A percentile compares a stretch with the other conserved stretches of the same genome.
phyloP scores from a whole-genome alignment of 2,113 vertebrate species.

The Microcebus murinus region DNA sequence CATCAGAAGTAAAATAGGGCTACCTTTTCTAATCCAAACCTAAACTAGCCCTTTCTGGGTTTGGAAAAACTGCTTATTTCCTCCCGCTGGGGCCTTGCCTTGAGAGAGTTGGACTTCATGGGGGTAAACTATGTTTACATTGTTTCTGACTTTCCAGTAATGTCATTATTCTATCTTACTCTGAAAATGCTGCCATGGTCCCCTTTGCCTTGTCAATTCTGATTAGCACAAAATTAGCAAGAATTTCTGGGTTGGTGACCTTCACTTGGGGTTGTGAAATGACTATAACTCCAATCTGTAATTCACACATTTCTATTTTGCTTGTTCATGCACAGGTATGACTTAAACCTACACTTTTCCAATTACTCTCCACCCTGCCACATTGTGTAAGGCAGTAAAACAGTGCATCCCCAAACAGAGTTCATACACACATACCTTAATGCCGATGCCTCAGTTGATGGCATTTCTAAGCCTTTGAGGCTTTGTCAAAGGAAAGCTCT shows the following conservation, averaged over 20 bases:
- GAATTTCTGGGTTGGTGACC: neutral
- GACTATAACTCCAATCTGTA: neutral
- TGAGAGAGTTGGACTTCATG: neutral
- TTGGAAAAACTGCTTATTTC: neutral
- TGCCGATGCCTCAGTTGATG: neutral
- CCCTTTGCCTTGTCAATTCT: neutral
- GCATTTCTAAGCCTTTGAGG: neutral
- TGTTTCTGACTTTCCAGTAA: neutral
- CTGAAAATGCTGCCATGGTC: neutral
- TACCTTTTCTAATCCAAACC: neutral
- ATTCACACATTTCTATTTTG: neutral
- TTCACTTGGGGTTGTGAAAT: neutral
- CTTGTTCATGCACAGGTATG: neutral
- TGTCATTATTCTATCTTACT: neutral
- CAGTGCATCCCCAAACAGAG: neutral
- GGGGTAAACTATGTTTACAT: neutral
- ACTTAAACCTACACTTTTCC: neutral
- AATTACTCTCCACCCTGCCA: neutral
- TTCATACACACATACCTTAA: neutral
- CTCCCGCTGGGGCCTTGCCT: neutral
- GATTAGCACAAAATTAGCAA: conserved; percentile 7
- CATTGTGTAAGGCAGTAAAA: neutral
- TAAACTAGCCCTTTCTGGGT: neutral
- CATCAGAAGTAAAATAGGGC: neutral
- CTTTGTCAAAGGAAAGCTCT: neutral